Evolutionary conservation across 1,140 invertebrate genomes (phyloP), one percentile per base, ranked within the genome.

Genomic region (Nomia melanderi): DNA sequence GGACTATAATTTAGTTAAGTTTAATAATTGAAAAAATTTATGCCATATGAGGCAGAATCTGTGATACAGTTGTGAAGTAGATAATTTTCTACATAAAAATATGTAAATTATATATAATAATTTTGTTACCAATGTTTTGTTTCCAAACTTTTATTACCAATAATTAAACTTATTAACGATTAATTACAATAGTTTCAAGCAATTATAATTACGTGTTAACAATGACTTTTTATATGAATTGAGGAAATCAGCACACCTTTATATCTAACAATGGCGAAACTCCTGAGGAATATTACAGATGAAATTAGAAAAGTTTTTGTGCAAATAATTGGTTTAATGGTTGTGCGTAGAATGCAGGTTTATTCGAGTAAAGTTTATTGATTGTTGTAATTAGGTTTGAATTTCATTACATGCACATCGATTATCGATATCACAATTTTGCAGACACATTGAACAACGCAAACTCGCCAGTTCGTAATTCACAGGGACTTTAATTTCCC

Each of bases 1-100:
- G 44, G 54, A 64, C 23, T n/a, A 50, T 64, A 71, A 83, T 63
- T 84, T 81, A 81, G 69, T 74, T 62, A 70, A 53, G 62, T 60
- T 73, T 69, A 56, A 66, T 54, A 80, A 81, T 84, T 27, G 25
- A 36, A 54, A 12, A 50, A 33, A 56, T 69, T 64, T 60, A 44
- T 67, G n/a, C 47, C 5, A n/a, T 1, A 20, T 7, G 17, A 0
- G 20, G 47, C 8, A 17, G 6, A 7, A 50, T 20, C 47, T 6
- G 5, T 50, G 17, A n/a, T n/a, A n/a, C 1, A n/a, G n/a, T 17
- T 8, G 7, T n/a, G 17, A 6, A n/a, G 17, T 20, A 6, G 14
- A 17, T 47, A n/a, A 36, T 36, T 8, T n/a, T 5, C 4, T n/a
- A 3, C 5, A 47, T n/a, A 7, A 5, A 44, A 47, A 47, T 47